Conservation (phyloP, 1,140 invertebrate genomes). For the Scaptomyza hsui region DNA sequence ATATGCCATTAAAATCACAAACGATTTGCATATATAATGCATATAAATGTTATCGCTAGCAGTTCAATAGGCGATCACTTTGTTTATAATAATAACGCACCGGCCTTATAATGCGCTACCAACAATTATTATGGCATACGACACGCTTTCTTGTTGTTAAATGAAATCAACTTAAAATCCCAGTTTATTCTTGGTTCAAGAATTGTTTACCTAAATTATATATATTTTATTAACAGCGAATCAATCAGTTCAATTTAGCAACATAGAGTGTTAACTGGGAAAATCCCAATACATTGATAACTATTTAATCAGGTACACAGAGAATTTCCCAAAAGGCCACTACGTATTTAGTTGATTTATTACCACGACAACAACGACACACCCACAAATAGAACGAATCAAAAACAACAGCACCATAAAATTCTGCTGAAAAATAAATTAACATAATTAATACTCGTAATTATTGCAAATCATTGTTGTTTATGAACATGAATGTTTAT, state of each 20-base stretch:
- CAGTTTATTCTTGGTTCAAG: not conserved
- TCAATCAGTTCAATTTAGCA: not conserved
- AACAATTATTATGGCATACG: not conserved
- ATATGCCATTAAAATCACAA: constrained; percentile 43
- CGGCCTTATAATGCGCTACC: constrained; percentile 15
- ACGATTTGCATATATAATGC: constrained; percentile 56
- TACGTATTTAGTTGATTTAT: not conserved
- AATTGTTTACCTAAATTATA: not conserved
- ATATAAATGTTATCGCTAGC: constrained; percentile 34
- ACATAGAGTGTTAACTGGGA: not conserved
- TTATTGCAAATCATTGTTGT: constrained; percentile 13
- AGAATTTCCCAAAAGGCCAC: not conserved
- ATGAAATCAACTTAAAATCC: not conserved
- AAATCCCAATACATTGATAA: constrained; percentile 1
- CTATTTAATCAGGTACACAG: not conserved
- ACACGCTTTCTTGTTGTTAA: not conserved
- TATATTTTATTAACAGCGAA: not conserved
- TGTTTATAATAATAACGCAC: not conserved
- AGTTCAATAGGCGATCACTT: constrained; percentile 20
- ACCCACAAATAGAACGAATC: constrained; percentile 5
- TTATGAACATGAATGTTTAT: constrained; percentile 59
- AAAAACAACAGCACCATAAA: not conserved
- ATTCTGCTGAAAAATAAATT: constrained; percentile 18
- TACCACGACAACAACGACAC: not conserved
- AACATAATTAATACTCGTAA: constrained; percentile 16